Base-by-base conservation (phyloP, 2,113 vertebrate species). In the Myotis davidii region DNA sequence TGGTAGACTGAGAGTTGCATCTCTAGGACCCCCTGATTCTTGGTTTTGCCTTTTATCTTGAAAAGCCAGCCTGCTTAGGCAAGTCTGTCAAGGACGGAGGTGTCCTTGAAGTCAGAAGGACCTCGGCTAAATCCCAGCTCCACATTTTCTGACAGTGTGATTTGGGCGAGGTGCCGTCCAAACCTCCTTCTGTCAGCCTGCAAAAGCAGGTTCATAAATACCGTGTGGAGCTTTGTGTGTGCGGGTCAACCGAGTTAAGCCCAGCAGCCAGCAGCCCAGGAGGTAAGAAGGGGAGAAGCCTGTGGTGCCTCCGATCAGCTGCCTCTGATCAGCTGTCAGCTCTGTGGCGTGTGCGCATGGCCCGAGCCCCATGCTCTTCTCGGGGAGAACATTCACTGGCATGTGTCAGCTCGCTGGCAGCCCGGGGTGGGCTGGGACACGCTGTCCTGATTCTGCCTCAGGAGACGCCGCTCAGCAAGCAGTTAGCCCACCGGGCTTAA, bases 401-500 rank as follows among this genome's bases (percentile, higher is more conserved):
- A 27, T 65, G 73, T 32, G 48, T 92, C 97, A 94, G 89, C 92
- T 92, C 27, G 3, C 67, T 82, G 90, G 52, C 88, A 94, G 85
- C 72, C 88, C 34, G 21, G 2, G 10, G 54, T 85, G 69, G 67
- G n/a, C 94, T 16, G 27, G 94, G 92, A 96, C 97, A 96, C 61
- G 11, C 48, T 95, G 96, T 96, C 90, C 90, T 52, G 27, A 56
- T 85, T 95, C 82, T 96, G 78, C 82, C 76, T 56, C 39, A 64
- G 54, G 90, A 69, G 82, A 92, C 85, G 50, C 78, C 23, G 37
- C 88, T 94, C 42, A 90, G 82, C 77, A 90, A 90, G 69, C 88
- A 84, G 48, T 69, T 32, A 90, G 94, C 81, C 92, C 95, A 96
- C 95, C 86, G 1, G 1, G 76, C 95, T 94, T 88, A 85, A 91